A percentile compares a stretch with the other conserved stretches of the same genome.
These are phyloP conservation scores for Grallaria varia DNA, from an alignment of 2,113 vertebrate species.

Conservation along the genomic window DNA sequence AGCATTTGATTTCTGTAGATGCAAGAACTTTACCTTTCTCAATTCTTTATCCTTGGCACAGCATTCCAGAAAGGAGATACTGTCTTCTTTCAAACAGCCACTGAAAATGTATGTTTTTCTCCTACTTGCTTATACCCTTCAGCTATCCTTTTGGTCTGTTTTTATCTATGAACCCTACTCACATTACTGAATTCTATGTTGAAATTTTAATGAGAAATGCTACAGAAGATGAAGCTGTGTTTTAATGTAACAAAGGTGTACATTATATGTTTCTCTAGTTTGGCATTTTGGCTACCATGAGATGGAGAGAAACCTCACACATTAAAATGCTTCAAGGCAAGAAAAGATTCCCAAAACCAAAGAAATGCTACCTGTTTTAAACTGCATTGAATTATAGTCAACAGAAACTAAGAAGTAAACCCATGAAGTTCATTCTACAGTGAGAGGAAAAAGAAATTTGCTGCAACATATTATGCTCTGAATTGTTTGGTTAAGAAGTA, in stretches of 20 bases:
- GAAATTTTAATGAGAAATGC: slow-evolving; percentile 1
- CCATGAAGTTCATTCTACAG: not conserved
- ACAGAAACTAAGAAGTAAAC: not conserved
- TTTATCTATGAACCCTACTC: not conserved
- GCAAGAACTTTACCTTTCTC: not conserved
- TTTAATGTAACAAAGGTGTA: not conserved
- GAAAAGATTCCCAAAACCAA: not conserved
- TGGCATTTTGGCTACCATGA: not conserved
- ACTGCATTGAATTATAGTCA: not conserved
- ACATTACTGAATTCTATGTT: not conserved
- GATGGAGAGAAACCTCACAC: not conserved
- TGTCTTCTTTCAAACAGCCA: not conserved
- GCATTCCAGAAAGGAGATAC: not conserved
- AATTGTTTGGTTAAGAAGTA: not conserved
- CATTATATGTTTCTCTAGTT: not conserved
- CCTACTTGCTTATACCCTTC: not conserved
- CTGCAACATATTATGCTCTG: not conserved
- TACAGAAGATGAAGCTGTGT: not conserved
- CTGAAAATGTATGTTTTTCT: not conserved
- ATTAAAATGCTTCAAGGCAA: not conserved
- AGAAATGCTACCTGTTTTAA: not conserved
- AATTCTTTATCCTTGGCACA: not conserved
- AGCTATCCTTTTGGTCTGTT: not conserved
- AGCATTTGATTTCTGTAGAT: not conserved
- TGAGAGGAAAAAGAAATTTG: slow-evolving; percentile 9